Evolutionary conservation across 2,888 invertebrate species (phyloP), one percentile per base, ranked within the genome.

Genomic region (Timandra comae): DNA sequence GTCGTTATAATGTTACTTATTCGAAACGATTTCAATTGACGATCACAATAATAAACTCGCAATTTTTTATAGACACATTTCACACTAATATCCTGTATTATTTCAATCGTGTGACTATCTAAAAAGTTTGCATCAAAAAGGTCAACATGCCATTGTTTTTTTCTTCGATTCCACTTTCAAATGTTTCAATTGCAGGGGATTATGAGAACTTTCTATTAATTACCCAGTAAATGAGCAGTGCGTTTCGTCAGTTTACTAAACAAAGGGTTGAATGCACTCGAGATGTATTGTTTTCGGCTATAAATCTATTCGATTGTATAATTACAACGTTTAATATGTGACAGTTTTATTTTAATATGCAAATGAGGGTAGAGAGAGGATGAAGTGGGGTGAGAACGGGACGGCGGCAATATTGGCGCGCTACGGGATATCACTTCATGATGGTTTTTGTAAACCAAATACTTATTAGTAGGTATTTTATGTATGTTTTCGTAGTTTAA

Each of bases 141-240:
- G 27, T 27, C 29, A 32, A 25, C 27, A 30, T 24, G 7, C 11
- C 11, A 11, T 5, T 11, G 11, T 24, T 24, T 24, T 24, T 24
- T 24, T 11, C 9, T 24, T 11, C 8, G 24, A 52, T 46, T 47
- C 60, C 63, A 58, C 49, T 45, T n/a, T n/a, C n/a, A n/a, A n/a
- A n/a, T 33, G 46, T 74, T 74, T 75, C 79, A 80, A 78, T 80
- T 79, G 74, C 57, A 46, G 39, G 48, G 58, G 65, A 75, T 77
- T 77, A 82, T 76, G 81, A 73, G 79, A 82, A 80, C 74, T 61
- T 59, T 63, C 57, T 76, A 72, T 80, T 81, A 84, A 84, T 85
- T 82, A 82, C 71, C 70, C 70, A 53, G 53, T 75, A 81, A 82
- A 84, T 78, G 82, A 80, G 76, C 73, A 63, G 46, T 56, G 64